Conservation (phyloP, 2,797 vertebrate genomes). For the Pseudomugil gertrudae region DNA sequence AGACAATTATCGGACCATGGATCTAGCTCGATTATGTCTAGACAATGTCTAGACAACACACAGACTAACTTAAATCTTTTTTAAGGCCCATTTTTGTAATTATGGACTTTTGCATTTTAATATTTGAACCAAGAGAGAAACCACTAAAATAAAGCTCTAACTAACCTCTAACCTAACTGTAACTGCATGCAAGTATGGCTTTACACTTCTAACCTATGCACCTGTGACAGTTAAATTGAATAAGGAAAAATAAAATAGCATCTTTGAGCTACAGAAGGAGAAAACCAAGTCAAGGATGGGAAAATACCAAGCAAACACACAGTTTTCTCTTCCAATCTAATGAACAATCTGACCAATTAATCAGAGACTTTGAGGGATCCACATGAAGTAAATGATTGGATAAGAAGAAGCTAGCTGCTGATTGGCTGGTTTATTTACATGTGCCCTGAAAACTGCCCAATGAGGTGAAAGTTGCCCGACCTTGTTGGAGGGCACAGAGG, state of each 20-base stretch:
- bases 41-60: constrained; percentile 58
- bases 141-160: not conserved
- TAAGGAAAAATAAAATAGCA: constrained; percentile 3
- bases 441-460: constrained; percentile 84
- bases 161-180: not conserved
- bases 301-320: constrained; percentile 37
- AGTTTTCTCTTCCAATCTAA: constrained; percentile 78
- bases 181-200: not conserved
- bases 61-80: not conserved
- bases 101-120: constrained; percentile 15
- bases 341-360: constrained; percentile 85
- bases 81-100: constrained; percentile 1
- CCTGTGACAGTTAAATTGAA: constrained; percentile 1
- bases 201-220: not conserved
- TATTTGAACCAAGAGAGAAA: not conserved
- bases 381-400: constrained; percentile 69
- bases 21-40: constrained; percentile 61
- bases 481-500: constrained; percentile 88
- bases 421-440: constrained; percentile 79
- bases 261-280: constrained; percentile 18
- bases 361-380: constrained; percentile 77
- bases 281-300: constrained; percentile 13
- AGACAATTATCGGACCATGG: constrained; percentile 66
- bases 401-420: constrained; percentile 44
- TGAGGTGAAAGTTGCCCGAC: constrained; percentile 86